These are phyloP conservation scores for Colaptes auratus DNA, from an alignment of 2,113 vertebrate species.

Conservation along the genomic window DNA sequence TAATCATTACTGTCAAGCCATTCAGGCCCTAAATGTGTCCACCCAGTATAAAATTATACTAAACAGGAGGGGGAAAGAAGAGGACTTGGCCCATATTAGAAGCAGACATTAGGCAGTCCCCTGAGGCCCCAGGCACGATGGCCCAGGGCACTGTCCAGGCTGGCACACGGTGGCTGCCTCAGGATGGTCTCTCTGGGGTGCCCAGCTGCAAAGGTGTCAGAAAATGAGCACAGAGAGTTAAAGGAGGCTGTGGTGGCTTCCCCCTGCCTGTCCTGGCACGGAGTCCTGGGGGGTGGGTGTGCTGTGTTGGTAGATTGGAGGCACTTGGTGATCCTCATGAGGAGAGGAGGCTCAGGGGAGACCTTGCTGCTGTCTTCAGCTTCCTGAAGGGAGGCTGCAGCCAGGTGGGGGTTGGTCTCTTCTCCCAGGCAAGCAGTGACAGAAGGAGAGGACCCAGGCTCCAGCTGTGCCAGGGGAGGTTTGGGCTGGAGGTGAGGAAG, in stretches of 20 bases:
- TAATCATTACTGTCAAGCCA: conserved; percentile 86
- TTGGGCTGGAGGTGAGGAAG: too few relatives aligned
- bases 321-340: neutral
- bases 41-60: conserved; percentile 75
- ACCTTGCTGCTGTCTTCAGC: too few relatives aligned
- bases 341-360: too few relatives aligned
- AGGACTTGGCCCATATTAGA: conserved; percentile 60
- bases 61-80: conserved; percentile 27
- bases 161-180: neutral
- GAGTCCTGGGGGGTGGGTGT: neutral
- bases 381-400: too few relatives aligned
- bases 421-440: too few relatives aligned
- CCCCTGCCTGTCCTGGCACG: neutral
- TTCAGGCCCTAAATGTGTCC: conserved; percentile 76
- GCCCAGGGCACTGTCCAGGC: conserved; percentile 10
- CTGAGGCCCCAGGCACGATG: neutral
- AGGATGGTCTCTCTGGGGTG: neutral
- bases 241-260: neutral
- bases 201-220: neutral
- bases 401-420: too few relatives aligned
- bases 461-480: too few relatives aligned
- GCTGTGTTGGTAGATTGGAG: neutral
- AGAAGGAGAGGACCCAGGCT: too few relatives aligned
- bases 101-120: conserved; percentile 46
- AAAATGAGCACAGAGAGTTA: neutral